Percentiles rank a stretch among this genome's conserved stretches.
Conservation (phyloP, 2,113 vertebrate species). For the Gymnocephalus cernua region DNA sequence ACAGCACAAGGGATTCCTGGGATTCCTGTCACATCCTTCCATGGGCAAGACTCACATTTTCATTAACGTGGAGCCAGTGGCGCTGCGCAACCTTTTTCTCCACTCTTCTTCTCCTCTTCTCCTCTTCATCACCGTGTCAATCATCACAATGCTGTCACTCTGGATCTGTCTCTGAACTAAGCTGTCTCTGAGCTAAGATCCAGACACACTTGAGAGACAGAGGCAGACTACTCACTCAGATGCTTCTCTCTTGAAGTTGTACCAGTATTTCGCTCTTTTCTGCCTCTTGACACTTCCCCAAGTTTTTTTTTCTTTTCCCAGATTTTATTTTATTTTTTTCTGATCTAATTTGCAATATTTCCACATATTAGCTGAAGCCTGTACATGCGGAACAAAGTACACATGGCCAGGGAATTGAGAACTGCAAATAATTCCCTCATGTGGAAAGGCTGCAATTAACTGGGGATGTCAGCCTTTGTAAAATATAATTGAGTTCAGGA, state of each 20-base stretch:
- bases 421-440: constrained; percentile 87
- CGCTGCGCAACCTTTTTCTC: constrained; percentile 76
- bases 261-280: constrained; percentile 48
- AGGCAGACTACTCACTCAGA: constrained; percentile 49
- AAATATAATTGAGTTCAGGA: constrained; percentile 89
- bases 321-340: constrained; percentile 49
- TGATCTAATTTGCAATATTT: constrained; percentile 81
- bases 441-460: constrained; percentile 88
- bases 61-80: constrained; percentile 68
- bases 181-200: constrained; percentile 67
- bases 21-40: constrained; percentile 70
- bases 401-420: constrained; percentile 85
- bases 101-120: constrained; percentile 62
- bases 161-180: constrained; percentile 71
- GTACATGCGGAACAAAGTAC: constrained; percentile 82
- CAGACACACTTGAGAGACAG: constrained; percentile 70
- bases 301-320: constrained; percentile 55
- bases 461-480: constrained; percentile 88
- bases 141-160: constrained; percentile 77
- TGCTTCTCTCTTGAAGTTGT: constrained; percentile 59
- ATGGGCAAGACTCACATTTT: constrained; percentile 69
- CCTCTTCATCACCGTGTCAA: constrained; percentile 65
- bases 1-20: constrained; percentile 44
- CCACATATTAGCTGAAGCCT: constrained; percentile 80
- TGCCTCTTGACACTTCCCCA: constrained; percentile 51